A percentile compares a stretch with the other conserved stretches of the same genome.
phyloP scores from a whole-genome alignment of 2,888 invertebrate genomes.

The Zeuzera pyrina region DNA sequence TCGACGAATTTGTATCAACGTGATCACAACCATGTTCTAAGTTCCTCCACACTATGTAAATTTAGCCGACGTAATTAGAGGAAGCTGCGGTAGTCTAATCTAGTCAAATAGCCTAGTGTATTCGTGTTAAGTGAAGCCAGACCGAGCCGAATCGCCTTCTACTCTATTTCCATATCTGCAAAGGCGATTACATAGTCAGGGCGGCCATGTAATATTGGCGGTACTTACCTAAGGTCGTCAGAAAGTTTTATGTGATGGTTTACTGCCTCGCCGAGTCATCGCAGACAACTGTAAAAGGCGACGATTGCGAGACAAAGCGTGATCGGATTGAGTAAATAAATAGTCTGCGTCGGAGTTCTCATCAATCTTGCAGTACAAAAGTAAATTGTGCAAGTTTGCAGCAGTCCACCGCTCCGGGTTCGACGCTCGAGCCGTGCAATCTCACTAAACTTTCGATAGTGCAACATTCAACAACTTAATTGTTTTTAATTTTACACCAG shows the following conservation, averaged over 20 bases:
- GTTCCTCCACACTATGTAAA: slow-evolving; percentile 48
- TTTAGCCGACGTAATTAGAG: slow-evolving; percentile 48
- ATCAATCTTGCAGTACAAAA: slow-evolving; percentile 61
- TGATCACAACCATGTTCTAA: slow-evolving; percentile 38
- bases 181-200: slow-evolving; percentile 15
- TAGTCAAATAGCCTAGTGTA: slow-evolving; percentile 34
- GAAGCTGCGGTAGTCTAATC: slow-evolving; percentile 38
- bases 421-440: slow-evolving; percentile 58
- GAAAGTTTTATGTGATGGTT: slow-evolving; percentile 49
- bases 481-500: slow-evolving; percentile 47
- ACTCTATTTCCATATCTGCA: slow-evolving; percentile 23
- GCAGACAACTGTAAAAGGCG: slow-evolving; percentile 51
- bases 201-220: slow-evolving; percentile 17
- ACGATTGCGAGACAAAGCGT: slow-evolving; percentile 62
- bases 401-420: slow-evolving; percentile 33
- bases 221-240: slow-evolving; percentile 28
- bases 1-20: slow-evolving; percentile 18
- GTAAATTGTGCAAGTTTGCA: slow-evolving; percentile 58
- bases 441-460: slow-evolving; percentile 58
- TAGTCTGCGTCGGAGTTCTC: slow-evolving; percentile 56
- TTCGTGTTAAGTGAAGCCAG: slow-evolving; percentile 35
- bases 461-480: slow-evolving; percentile 65
- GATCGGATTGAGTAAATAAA: slow-evolving; percentile 67
- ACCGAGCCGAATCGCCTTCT: slow-evolving; percentile 29
- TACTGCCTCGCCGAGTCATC: slow-evolving; percentile 41